Base-by-base conservation (phyloP, 1,140 invertebrate genomes). In the Megathymus violae region DNA sequence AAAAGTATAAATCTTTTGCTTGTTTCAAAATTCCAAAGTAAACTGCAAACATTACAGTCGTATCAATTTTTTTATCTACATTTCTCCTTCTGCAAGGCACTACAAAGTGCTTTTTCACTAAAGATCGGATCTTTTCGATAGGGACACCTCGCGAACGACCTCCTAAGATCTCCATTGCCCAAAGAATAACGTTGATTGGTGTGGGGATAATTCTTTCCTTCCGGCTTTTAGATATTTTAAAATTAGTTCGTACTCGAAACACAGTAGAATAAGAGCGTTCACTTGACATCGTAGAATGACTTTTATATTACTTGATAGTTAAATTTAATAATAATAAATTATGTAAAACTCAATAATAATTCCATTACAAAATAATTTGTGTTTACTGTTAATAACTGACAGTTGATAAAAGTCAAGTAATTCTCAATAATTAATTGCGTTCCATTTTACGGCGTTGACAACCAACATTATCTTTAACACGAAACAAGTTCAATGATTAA, bases 31-130 rank as follows among this genome's bases (percentile, higher is more conserved):
- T 43, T 44, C 74, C 74, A 34, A 75, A 74, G 50, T 73, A 58
- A 4, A 71, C 64, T 5, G 72, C 67, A 47, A 63, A 69, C 48
- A 50, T 59, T 27, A 75, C 41, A 19, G 72, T 44, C 48, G 47
- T 67, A 10, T 71, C 51, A n/a, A 80, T 80, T 69, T 69, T 78
- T 62, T 67, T 76, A 46, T 69, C 62, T 7, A 74, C 64, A 17
- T 73, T 67, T 36, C 44, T 56, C 47, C 67, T 68, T 47, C 47
- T 67, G 56, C 69, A 77, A 0, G 74, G 73, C 6, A 76, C 25
- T 7, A 69, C 19, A 46, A 76, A 80, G 40, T 76, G 31, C 46
- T 66, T 70, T 62, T 74, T 76, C 43, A 78, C 58, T n/a, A 76
- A 15, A 10, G 69, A 58, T 17, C 64, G 59, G 40, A 78, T 71